Evolutionary conservation across 1,140 invertebrate species (phyloP), one percentile per base, ranked within the genome.

Genomic region (Agrilus planipennis): DNA sequence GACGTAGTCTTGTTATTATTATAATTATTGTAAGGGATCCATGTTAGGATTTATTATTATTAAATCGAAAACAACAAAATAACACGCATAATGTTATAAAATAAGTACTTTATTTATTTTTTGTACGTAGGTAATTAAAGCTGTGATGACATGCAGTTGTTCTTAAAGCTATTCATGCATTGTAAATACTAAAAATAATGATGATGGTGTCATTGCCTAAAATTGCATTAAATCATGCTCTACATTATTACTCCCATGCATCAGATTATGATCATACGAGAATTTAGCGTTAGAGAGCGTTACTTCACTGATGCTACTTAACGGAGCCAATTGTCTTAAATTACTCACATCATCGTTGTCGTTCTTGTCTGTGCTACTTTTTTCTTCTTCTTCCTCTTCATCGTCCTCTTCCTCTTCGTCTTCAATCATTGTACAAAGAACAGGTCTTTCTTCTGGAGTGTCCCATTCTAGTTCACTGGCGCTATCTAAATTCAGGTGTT

Each of bases 361-460:
- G 30, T 16, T 32, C 9, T 17, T 32, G 16, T 5, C 11, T 29
- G 4, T 4, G 15, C 3, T 29, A n/a, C 28, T 12, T 57, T 56
- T 10, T 47, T 50, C 29, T 59, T 60, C 58, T 47, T 65, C 52
- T 60, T 67, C 59, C 20, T 54, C 59, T 17, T 62, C 61, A 5
- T 55, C 57, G 15, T 70, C 69, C 41, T 72, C 69, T 46, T 70
- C 64, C 43, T 72, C 65, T 22, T 68, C 54, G 48, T 70, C 57
- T 49, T 73, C 70, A 7, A 64, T 60, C 42, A 73, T 71, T 22
- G 68, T 66, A 17, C 49, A 46, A 0, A 62, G 48, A 52, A 73
- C 72, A 17, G 68, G 41, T 16, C 41, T 51, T 46, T 60, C 54
- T 63, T 68, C 51, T 57, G 65, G 53, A 6, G 65, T 62, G 41